Conservation (phyloP, 2,113 vertebrate genomes). For the Embiotoca jacksoni region DNA sequence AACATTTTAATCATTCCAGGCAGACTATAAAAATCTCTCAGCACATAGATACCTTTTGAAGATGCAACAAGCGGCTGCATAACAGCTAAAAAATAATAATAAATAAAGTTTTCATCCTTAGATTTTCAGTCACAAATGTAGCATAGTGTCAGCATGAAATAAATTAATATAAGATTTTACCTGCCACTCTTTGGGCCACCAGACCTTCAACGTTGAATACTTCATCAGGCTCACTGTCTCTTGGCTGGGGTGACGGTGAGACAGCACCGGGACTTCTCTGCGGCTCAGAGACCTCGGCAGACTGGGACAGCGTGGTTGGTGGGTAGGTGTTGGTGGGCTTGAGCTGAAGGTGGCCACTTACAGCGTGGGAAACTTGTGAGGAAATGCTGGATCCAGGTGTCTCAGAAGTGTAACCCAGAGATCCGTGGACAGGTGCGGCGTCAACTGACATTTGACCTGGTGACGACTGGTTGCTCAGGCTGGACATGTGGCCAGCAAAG, state of each 20-base stretch:
- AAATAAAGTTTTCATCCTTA: too few species aligned
- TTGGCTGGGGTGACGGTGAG: slow-evolving; percentile 84
- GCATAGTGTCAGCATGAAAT: not conserved
- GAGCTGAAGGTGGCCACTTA: slow-evolving; percentile 76
- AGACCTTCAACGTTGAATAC: slow-evolving; percentile 93
- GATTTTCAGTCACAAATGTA: not conserved
- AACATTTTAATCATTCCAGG: not conserved
- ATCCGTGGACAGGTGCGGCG: slow-evolving; percentile 52
- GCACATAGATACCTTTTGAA: not conserved
- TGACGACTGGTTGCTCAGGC: slow-evolving; percentile 35
- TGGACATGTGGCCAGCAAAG: slow-evolving; percentile 50
- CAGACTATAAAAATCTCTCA: not conserved
- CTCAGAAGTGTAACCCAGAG: slow-evolving; percentile 62
- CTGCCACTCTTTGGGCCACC: slow-evolving; percentile 96
- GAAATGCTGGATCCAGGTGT: slow-evolving; percentile 56
- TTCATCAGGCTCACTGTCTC: slow-evolving; percentile 85
- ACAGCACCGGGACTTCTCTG: slow-evolving; percentile 55
- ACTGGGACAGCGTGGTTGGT: slow-evolving; percentile 65
- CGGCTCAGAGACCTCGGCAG: slow-evolving; percentile 65
- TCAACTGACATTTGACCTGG: slow-evolving; percentile 60
- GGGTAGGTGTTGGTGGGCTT: slow-evolving; percentile 78
- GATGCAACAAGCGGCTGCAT: not conserved
- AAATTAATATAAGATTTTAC: slow-evolving; percentile 80
- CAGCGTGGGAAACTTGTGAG: slow-evolving; percentile 42
- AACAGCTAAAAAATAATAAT: not conserved